These are phyloP conservation scores for Lamellibrachia columna DNA, from an alignment of 2,888 invertebrate species.

Conservation along the genomic window DNA sequence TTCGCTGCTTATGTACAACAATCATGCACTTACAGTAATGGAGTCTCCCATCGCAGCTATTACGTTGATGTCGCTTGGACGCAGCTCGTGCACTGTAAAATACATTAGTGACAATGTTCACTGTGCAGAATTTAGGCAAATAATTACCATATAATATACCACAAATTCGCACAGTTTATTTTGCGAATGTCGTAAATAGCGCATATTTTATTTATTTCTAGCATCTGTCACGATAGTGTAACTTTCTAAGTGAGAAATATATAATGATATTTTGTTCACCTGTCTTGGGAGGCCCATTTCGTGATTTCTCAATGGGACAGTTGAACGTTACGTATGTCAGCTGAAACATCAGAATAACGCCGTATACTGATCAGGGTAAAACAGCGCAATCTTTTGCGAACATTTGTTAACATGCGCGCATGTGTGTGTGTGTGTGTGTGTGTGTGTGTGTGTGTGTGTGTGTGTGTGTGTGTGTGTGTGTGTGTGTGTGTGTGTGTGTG, in stretches of 20 bases:
- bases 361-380: not conserved
- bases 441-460: too few relatives aligned
- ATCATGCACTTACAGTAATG: conserved; percentile 31
- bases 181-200: not conserved
- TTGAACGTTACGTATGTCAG: not conserved
- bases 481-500: too few relatives aligned
- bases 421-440: not conserved
- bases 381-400: not conserved
- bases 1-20: not conserved
- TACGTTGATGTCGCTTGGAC: conserved; percentile 35
- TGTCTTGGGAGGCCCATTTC: not conserved
- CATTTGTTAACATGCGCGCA: not conserved
- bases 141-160: not conserved
- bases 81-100: conserved; percentile 30
- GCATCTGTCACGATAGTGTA: too few relatives aligned
- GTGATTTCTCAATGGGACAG: not conserved
- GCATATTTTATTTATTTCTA: too few relatives aligned
- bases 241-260: not conserved
- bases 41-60: conserved; percentile 39
- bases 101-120: not conserved
- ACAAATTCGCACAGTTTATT: not conserved
- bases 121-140: not conserved
- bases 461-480: too few relatives aligned
- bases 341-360: not conserved
- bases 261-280: not conserved